Evolutionary conservation across 2,113 vertebrate species (phyloP), one percentile per base, ranked within the genome.

Genomic region (Carassius carassius): DNA sequence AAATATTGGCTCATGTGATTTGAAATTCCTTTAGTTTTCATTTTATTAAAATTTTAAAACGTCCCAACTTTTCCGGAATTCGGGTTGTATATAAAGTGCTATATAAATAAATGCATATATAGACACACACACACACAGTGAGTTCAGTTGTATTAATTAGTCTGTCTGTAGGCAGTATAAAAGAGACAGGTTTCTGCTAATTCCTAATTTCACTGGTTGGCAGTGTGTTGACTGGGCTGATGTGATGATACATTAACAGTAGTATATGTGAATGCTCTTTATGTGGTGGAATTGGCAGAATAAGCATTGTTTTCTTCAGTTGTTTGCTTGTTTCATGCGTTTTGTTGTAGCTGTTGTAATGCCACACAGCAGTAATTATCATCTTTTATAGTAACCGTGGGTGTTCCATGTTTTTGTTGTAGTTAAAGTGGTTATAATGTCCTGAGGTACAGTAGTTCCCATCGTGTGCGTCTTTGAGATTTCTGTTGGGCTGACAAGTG

Each of bases 401-500:
- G 70, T 79, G 75, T n/a, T 56, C 19, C 41, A 8, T 63, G 58
- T 79, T 62, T 60, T 23, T 79, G 13, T 44, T 79, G 77, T 65
- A 79, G 58, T 47, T 79, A 12, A 79, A 47, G 78, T 41, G 21
- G 8, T 65, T 29, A 63, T 63, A 19, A 63, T 63, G 58, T 63
- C 58, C 37, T 63, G 78, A 79, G 58, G 78, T n/a, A n/a, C n/a
- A n/a, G n/a, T 47, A 6, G 13, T 60, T 60, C 6, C 35, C 11
- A 35, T 67, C 63, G 5, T 23, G 54, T 75, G 32, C 62, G 23
- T 47, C 56, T n/a, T 60, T n/a, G n/a, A 41, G 44, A 47, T 62
- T n/a, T 35, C 19, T 81, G 25, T 51, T 69, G 35, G 67, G 35
- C 41, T 83, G 84, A 77, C 23, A 76, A 81, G 73, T 74, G 35